Evolutionary conservation across 2,797 vertebrate species (phyloP).

Genomic region (Coranthus polyacanthus): DNA sequence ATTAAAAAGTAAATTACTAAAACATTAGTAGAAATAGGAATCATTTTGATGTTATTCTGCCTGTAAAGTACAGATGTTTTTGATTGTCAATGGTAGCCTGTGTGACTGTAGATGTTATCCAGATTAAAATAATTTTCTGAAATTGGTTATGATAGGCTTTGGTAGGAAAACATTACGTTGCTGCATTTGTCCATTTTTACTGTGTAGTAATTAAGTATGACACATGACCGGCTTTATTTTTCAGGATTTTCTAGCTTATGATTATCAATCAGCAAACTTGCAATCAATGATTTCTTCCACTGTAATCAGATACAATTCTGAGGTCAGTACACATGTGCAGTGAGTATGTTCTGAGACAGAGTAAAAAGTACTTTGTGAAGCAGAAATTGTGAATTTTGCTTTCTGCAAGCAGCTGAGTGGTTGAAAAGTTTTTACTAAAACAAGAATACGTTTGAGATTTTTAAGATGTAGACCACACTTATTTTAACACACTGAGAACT

Average conservation of each 20-base stretch:
- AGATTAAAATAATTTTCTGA: constrained; percentile 9
- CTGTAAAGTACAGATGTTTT: too few relatives aligned
- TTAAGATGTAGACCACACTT: too few relatives aligned
- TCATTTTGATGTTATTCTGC: not conserved
- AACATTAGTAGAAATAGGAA: too few relatives aligned
- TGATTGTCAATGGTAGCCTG: not conserved
- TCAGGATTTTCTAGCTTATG: constrained; percentile 10
- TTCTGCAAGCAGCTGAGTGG: too few relatives aligned
- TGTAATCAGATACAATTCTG: constrained; percentile 11
- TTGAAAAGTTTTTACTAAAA: too few relatives aligned
- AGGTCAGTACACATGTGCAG: constrained; percentile 9
- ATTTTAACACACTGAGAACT: too few relatives aligned
- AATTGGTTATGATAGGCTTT: constrained; percentile 1
- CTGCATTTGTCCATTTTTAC: constrained; percentile 1
- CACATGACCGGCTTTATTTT: constrained; percentile 18
- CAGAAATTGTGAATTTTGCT: not conserved
- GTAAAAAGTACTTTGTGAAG: not conserved
- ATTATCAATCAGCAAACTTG: constrained; percentile 47
- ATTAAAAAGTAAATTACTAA: too few relatives aligned
- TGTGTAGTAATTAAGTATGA: constrained; percentile 28
- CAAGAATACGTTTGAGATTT: too few relatives aligned
- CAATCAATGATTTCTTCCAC: constrained; percentile 27
- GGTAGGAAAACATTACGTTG: not conserved
- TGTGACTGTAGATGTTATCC: constrained; percentile 8
- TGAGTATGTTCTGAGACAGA: not conserved